phyloP scores from a whole-genome alignment of 1,140 invertebrate genomes.

The Diachasma alloeum region DNA sequence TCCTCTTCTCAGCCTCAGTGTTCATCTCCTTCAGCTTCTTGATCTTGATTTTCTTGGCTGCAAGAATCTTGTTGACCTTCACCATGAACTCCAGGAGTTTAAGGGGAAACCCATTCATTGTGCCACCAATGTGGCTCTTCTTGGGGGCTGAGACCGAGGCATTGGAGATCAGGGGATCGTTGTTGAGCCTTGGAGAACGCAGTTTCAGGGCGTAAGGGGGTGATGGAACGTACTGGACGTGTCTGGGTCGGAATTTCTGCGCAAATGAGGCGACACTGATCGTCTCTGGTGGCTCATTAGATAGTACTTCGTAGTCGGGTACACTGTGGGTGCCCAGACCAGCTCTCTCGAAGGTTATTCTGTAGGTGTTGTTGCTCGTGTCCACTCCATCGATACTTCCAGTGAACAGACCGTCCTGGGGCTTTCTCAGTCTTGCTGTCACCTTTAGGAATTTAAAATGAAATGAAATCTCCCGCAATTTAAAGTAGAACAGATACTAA shows the following conservation, averaged over 20 bases:
- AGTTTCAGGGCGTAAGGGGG: constrained; percentile 66
- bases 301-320: constrained; percentile 95
- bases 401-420: constrained; percentile 96
- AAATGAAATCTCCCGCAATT: too few relatives aligned
- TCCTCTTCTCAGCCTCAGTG: constrained; percentile 86
- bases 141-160: constrained; percentile 55
- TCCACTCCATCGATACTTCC: constrained; percentile 98
- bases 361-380: constrained; percentile 95
- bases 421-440: constrained; percentile 85
- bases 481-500: too few relatives aligned
- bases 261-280: constrained; percentile 87
- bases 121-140: constrained; percentile 63
- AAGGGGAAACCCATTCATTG: constrained; percentile 83
- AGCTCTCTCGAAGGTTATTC: constrained; percentile 94
- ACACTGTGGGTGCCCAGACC: constrained; percentile 96
- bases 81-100: constrained; percentile 88
- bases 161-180: constrained; percentile 68
- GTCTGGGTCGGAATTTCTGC: constrained; percentile 80
- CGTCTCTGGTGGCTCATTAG: constrained; percentile 90
- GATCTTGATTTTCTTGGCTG: constrained; percentile 84
- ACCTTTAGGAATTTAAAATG: constrained; percentile 64
- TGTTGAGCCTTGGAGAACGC: constrained; percentile 64
- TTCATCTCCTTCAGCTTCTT: constrained; percentile 88
- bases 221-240: constrained; percentile 68
- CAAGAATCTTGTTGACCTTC: constrained; percentile 84